phyloP scores from a whole-genome alignment of 1,140 invertebrate genomes.

The Neoseiulus cucumeris region DNA sequence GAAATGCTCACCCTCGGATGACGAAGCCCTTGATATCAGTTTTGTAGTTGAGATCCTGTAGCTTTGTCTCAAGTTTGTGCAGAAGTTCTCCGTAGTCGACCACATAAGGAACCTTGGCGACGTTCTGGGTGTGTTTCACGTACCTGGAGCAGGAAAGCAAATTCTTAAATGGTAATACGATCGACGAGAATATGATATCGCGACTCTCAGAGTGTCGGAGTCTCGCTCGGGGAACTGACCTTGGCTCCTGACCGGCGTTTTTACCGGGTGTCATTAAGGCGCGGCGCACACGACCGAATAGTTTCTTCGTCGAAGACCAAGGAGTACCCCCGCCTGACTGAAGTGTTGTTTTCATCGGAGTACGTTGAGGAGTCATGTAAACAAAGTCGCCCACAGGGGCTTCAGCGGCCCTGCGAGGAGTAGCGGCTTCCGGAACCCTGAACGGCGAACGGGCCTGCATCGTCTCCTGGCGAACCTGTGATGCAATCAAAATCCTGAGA shows the following conservation, averaged over 20 bases:
- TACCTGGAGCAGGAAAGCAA: not conserved
- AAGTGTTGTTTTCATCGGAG: not conserved
- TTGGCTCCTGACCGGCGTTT: not conserved
- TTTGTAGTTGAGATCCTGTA: slow-evolving; percentile 7
- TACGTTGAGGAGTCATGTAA: not conserved
- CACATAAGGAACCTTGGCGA: slow-evolving; percentile 5
- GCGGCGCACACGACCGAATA: not conserved
- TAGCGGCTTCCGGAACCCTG: not conserved
- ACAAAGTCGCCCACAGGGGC: not conserved
- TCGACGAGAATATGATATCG: too few relatives aligned
- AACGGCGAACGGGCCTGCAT: not conserved
- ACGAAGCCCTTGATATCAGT: slow-evolving; percentile 4
- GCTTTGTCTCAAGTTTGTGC: not conserved
- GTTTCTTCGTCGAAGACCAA: not conserved
- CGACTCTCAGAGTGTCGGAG: not conserved
- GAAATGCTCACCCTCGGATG: not conserved
- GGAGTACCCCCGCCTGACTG: not conserved
- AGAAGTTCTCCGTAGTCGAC: not conserved
- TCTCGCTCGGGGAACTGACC: not conserved
- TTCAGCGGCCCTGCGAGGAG: not conserved
- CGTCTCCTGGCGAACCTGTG: not conserved
- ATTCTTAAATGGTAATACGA: not conserved
- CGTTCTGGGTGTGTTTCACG: slow-evolving; percentile 4
- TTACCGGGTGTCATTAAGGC: not conserved
- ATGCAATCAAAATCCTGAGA: not conserved